Conservation (phyloP, 1,140 invertebrate genomes). For the Cheumatopsyche charites region DNA sequence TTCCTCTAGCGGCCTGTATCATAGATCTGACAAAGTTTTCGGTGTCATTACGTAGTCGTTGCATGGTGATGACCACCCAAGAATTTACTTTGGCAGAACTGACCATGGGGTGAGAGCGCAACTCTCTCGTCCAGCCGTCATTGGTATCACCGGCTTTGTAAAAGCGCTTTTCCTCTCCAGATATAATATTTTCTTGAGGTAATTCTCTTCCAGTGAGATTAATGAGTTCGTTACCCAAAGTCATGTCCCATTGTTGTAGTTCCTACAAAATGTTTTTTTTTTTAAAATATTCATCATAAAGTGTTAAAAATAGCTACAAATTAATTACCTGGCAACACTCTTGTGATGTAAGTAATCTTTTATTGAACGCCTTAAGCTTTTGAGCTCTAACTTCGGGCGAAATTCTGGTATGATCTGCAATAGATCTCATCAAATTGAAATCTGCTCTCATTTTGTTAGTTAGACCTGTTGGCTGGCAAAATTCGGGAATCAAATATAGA, state of each 20-base stretch:
- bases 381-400: slow-evolving; percentile 65
- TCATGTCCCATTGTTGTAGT: slow-evolving; percentile 68
- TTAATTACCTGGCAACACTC: slow-evolving; percentile 62
- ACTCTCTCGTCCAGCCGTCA: slow-evolving; percentile 70
- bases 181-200: slow-evolving; percentile 63
- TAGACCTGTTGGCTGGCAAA: slow-evolving; percentile 74
- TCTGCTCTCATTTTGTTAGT: slow-evolving; percentile 66
- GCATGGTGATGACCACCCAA: slow-evolving; percentile 63
- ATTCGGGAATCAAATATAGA: slow-evolving; percentile 74
- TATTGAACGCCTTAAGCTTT: slow-evolving; percentile 66
- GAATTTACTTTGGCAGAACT: slow-evolving; percentile 54
- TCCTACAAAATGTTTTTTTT: too few relatives aligned
- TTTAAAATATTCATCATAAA: too few relatives aligned
- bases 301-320: too few relatives aligned
- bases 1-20: slow-evolving; percentile 57
- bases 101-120: slow-evolving; percentile 58
- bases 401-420: slow-evolving; percentile 69
- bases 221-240: slow-evolving; percentile 63
- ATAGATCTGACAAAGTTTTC: slow-evolving; percentile 59
- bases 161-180: slow-evolving; percentile 51
- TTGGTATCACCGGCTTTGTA: slow-evolving; percentile 57
- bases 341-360: slow-evolving; percentile 59
- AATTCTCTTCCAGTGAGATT: slow-evolving; percentile 65
- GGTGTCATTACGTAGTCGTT: slow-evolving; percentile 54
- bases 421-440: slow-evolving; percentile 68